Evolutionary conservation across 2,113 vertebrate genomes (phyloP).

Genomic region (Centropus bengalensis): DNA sequence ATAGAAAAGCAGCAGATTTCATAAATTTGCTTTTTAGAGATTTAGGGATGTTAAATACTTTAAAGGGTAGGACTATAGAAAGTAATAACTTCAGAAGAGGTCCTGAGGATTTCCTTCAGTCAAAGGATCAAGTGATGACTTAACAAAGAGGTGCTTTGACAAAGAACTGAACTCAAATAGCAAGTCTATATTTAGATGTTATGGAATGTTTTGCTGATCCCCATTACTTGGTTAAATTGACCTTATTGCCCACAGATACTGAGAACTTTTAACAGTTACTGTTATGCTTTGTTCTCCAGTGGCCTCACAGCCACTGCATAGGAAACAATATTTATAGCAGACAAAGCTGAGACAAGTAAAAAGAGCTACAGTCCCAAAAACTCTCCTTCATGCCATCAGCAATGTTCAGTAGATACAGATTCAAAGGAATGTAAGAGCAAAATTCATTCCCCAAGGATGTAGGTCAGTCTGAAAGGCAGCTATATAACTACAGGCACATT

Average conservation of each 20-base stretch:
- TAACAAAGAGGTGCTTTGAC: not conserved
- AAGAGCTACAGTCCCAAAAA: not conserved
- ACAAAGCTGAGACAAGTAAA: not conserved
- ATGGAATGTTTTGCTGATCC: not conserved
- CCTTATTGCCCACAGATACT: not conserved
- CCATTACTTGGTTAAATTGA: not conserved
- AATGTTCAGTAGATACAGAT: not conserved
- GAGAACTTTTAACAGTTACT: not conserved
- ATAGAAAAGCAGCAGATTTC: not conserved
- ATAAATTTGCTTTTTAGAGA: not conserved
- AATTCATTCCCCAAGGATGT: not conserved
- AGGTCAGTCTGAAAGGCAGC: conserved; percentile 1
- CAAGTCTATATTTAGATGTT: not conserved
- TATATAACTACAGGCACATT: not conserved
- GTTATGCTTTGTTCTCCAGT: not conserved
- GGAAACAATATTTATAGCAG: not conserved
- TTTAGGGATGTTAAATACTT: not conserved
- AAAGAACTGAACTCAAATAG: not conserved
- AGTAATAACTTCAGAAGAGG: not conserved
- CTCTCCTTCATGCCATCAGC: not conserved
- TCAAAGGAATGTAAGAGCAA: not conserved
- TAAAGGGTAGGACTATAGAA: not conserved
- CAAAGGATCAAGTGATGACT: not conserved
- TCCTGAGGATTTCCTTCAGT: not conserved
- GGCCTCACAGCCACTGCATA: not conserved